Conservation (phyloP, 2,113 vertebrate species). For the Daboia siamensis region DNA sequence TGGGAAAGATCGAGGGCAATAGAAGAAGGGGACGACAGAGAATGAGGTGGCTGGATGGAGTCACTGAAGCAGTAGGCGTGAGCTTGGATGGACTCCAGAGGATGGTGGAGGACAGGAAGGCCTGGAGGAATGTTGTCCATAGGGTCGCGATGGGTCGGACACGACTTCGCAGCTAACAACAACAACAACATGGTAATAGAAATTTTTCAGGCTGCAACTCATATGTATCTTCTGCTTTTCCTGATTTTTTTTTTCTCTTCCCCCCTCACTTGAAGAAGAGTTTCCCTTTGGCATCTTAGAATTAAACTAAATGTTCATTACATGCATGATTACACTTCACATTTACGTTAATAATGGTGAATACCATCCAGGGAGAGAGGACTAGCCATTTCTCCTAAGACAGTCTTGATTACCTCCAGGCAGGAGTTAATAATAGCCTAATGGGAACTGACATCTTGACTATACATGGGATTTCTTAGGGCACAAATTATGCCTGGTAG, state of each 20-base stretch:
- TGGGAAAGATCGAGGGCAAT: no score
- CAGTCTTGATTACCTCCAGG: neutral
- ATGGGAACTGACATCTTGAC: neutral
- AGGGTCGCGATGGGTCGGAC: no score
- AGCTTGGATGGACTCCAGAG: no score
- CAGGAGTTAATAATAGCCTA: neutral
- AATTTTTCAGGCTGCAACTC: slow-evolving; percentile 20
- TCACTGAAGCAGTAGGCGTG: no score
- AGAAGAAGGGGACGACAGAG: no score
- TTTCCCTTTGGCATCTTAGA: neutral
- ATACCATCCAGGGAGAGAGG: neutral
- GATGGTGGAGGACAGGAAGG: no score
- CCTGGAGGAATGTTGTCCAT: no score
- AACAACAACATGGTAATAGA: slow-evolving; percentile 15
- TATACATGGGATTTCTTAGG: neutral
- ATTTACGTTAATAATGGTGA: neutral
- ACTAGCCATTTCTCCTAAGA: neutral
- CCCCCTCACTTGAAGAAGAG: neutral
- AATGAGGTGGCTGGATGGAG: no score
- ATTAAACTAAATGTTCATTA: neutral
- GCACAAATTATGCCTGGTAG: neutral
- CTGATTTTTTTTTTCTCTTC: neutral
- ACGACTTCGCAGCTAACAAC: no score
- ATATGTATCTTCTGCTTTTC: neutral
- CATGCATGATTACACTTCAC: neutral